Evolutionary conservation across 2,113 vertebrate species (phyloP).

Genomic region (Centropus unirufus): DNA sequence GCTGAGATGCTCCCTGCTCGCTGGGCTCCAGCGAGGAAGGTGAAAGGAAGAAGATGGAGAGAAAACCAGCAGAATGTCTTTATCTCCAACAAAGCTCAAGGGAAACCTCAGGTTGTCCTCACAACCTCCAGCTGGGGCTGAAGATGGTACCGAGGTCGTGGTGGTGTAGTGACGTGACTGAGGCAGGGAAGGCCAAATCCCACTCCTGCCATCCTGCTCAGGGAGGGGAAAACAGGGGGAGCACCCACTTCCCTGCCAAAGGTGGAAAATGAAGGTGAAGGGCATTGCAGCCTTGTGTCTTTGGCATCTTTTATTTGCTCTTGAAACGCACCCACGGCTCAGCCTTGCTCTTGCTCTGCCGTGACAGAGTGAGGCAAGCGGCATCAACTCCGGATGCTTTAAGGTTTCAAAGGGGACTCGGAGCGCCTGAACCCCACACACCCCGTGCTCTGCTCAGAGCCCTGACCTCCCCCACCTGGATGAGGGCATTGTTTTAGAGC

Average conservation of each 20-base stretch:
- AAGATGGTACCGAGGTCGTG: rapidly evolving
- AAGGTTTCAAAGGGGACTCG: background rate
- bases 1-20: background rate
- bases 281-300: background rate
- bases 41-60: background rate
- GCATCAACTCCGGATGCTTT: background rate
- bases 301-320: background rate
- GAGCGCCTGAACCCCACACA: rapidly evolving
- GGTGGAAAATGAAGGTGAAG: background rate
- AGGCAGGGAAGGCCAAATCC: background rate
- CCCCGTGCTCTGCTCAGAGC: background rate
- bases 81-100: background rate
- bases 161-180: background rate
- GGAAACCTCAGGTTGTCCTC: background rate
- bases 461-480: rapidly evolving
- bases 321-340: rapidly evolving
- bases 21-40: rapidly evolving
- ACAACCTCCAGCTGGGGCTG: background rate
- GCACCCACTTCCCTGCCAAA: background rate
- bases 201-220: background rate
- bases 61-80: background rate
- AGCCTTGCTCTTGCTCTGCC: background rate
- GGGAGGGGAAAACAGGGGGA: background rate
- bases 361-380: rapidly evolving
- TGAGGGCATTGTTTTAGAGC: background rate